Percentiles rank a stretch among this genome's conserved stretches.
phyloP scores from a whole-genome alignment of 2,888 invertebrate genomes.

The Diloba caeruleocephala region DNA sequence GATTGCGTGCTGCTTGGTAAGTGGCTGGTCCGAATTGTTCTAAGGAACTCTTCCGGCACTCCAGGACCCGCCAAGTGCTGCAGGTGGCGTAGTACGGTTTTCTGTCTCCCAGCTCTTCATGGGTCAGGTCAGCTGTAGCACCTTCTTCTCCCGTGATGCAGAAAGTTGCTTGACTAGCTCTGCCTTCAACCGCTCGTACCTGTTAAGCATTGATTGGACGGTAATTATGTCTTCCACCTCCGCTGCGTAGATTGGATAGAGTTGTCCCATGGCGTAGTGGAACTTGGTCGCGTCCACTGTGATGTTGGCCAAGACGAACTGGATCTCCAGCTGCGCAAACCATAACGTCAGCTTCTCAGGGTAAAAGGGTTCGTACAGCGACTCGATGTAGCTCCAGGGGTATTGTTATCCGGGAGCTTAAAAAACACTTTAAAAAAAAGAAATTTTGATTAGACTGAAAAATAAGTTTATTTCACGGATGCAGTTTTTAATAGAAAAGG shows the following conservation, averaged over 20 bases:
- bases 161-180: constrained; percentile 42
- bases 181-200: constrained; percentile 31
- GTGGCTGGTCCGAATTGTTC: too few relatives aligned
- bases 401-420: too few relatives aligned
- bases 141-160: constrained; percentile 30
- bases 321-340: neutral
- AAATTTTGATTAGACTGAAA: too few relatives aligned
- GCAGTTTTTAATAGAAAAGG: too few relatives aligned
- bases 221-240: constrained; percentile 1
- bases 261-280: neutral
- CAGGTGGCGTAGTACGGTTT: constrained; percentile 37
- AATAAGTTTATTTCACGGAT: too few relatives aligned
- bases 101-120: constrained; percentile 38
- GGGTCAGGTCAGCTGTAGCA: constrained; percentile 29
- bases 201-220: neutral
- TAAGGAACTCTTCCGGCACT: constrained; percentile 35
- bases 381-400: too few relatives aligned
- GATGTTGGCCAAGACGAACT: neutral
- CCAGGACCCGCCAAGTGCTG: constrained; percentile 27
- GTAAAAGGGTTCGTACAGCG: too few relatives aligned
- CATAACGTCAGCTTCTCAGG: neutral
- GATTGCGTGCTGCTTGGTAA: too few relatives aligned
- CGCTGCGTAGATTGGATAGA: neutral
- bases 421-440: too few relatives aligned
- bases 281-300: neutral